A percentile compares a stretch with the other conserved stretches of the same genome.
phyloP scores from a whole-genome alignment of 2,797 vertebrate genomes.

The Lagodon rhomboides region DNA sequence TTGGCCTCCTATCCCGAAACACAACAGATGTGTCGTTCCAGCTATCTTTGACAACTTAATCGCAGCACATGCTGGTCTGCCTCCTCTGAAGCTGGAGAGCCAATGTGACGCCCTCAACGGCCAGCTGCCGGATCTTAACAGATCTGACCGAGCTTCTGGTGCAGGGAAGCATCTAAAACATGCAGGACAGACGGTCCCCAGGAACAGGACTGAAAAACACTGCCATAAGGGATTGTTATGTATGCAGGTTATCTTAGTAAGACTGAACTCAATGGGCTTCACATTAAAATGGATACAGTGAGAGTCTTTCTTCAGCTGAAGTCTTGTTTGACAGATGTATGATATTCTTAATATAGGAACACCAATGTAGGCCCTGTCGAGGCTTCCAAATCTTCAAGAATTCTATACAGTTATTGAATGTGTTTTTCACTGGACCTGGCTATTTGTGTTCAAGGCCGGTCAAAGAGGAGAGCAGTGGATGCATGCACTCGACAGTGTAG shows the following conservation, averaged over 20 bases:
- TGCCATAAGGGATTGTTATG: background rate
- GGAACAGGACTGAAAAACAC: too few relatives aligned
- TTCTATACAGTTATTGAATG: background rate
- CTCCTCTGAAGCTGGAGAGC: background rate
- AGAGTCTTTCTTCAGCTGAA: background rate
- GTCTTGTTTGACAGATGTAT: background rate
- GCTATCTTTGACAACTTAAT: slow-evolving; percentile 11
- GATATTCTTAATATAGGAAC: background rate
- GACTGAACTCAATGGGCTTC: background rate
- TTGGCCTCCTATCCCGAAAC: background rate
- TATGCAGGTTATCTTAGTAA: background rate
- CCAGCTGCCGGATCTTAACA: background rate
- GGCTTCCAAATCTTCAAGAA: background rate
- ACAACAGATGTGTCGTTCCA: background rate
- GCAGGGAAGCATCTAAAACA: too few relatives aligned
- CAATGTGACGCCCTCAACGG: background rate
- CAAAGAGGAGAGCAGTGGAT: slow-evolving; percentile 25
- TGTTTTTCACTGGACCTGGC: slow-evolving; percentile 8
- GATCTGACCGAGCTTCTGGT: background rate
- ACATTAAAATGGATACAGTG: background rate
- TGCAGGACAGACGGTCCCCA: too few relatives aligned
- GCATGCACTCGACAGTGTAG: background rate
- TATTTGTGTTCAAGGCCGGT: slow-evolving; percentile 21
- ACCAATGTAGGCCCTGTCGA: background rate
- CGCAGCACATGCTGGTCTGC: slow-evolving; percentile 4